Base-by-base conservation (phyloP, 30 jellyfish, hydroid and myxozoan species). In the Turritopsis rubra region DNA sequence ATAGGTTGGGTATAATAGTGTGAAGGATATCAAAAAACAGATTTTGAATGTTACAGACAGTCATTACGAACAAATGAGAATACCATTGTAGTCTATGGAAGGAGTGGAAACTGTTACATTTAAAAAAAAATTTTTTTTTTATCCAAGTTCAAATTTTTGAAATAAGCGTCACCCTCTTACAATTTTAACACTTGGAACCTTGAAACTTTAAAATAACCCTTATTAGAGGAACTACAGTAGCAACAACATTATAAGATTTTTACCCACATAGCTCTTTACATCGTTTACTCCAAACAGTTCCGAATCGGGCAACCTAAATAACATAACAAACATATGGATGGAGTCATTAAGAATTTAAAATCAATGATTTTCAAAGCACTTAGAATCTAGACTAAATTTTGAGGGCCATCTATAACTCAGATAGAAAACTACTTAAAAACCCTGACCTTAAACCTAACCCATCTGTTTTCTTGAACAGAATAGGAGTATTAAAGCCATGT, bases 191-290 rank as follows among this genome's bases (percentile, higher is more conserved):
- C 16, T 0, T 23, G 21, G 28, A 75, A 30, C 27, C 29, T 70
- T 24, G 30, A 75, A 75, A 52, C 83, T 30, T 30, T 27, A 75
- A 72, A 72, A n/a, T n/a, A n/a, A n/a, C n/a, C n/a, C n/a, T n/a
- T n/a, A n/a, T n/a, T n/a, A n/a, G n/a, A n/a, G n/a, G n/a, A n/a
- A n/a, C n/a, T n/a, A n/a, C n/a, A n/a, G n/a, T n/a, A n/a, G n/a
- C 60, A 41, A 41, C 60, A 3, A 13, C 9, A 41, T 41, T 41
- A 41, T 3, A 41, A 41, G 5, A 0, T 28, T 17, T 93, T 28
- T 87, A 91, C 97, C 97, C 70, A 91, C 97, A 83, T 83, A 87
- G 7, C 91, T 86, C 77, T 85, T 87, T 28, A 91, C 97, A 87
- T 91, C 97, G 25, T 86, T 91, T 20, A 91, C 94, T 29, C 83